Evolutionary conservation across 2,113 vertebrate species (phyloP).

Genomic region (Hucho hucho): DNA sequence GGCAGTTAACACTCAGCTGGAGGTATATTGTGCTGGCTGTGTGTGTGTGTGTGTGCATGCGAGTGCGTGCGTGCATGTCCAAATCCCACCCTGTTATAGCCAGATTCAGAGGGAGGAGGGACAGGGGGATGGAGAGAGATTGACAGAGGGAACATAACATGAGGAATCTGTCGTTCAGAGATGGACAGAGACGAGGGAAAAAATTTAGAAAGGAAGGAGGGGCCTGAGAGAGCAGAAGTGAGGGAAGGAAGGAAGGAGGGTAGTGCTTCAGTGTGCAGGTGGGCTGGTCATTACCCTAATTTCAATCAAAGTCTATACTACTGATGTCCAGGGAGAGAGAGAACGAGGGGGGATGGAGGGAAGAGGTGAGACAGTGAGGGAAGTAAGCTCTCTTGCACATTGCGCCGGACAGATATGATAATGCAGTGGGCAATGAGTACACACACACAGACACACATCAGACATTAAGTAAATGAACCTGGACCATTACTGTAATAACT

Average conservation of each 20-base stretch:
- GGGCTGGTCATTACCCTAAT: constrained; percentile 15
- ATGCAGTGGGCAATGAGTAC: constrained; percentile 25
- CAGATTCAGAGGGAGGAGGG: too few relatives aligned
- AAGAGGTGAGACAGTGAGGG: constrained; percentile 11
- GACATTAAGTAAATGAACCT: constrained; percentile 3
- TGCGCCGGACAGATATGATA: constrained; percentile 38
- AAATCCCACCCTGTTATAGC: not conserved
- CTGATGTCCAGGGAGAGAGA: constrained; percentile 1
- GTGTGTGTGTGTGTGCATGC: too few relatives aligned
- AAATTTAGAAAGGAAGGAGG: constrained; percentile 5
- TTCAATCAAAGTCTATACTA: constrained; percentile 33
- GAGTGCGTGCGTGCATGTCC: too few relatives aligned
- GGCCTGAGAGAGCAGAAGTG: too few relatives aligned
- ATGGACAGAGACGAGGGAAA: not conserved
- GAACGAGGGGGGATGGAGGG: constrained; percentile 3
- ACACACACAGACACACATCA: constrained; percentile 13
- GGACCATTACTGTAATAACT: constrained; percentile 12
- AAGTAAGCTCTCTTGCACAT: constrained; percentile 32
- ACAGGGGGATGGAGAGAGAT: not conserved
- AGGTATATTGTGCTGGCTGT: not conserved
- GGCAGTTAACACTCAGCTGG: not conserved
- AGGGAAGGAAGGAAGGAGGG: too few relatives aligned
- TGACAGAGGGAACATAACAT: not conserved
- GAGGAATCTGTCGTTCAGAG: constrained; percentile 4
- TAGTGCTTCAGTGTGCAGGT: not conserved